Evolutionary conservation across 2,797 vertebrate species (phyloP).

Genomic region (Tapirus indicus): DNA sequence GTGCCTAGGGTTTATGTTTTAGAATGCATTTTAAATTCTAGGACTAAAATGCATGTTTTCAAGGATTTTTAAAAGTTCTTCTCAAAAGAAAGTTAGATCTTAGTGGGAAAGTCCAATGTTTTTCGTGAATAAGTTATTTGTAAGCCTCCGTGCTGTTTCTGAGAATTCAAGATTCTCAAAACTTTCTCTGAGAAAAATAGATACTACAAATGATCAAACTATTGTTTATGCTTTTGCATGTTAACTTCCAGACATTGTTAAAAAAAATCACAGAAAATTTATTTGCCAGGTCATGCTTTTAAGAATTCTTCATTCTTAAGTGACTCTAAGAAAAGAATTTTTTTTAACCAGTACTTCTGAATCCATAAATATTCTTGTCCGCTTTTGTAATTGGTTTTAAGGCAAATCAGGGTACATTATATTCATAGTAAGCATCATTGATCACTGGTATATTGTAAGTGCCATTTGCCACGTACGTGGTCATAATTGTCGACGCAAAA

Average conservation of each 20-base stretch:
- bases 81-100: not conserved
- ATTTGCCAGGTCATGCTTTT: not conserved
- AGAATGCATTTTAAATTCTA: conserved; percentile 9
- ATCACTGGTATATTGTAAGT: not conserved
- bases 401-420: not conserved
- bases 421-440: not conserved
- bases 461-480: not conserved
- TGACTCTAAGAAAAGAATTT: not conserved
- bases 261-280: not conserved
- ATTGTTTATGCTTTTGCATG: not conserved
- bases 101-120: not conserved
- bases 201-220: not conserved
- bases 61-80: not conserved
- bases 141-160: not conserved
- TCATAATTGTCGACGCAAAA: not conserved
- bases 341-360: not conserved
- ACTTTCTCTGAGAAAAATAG: not conserved
- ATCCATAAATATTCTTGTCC: not conserved
- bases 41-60: not conserved
- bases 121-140: not conserved
- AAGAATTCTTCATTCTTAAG: not conserved
- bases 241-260: not conserved
- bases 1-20: not conserved
- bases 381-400: not conserved
- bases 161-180: not conserved